These are phyloP conservation scores for Lordiphosa mommai DNA, from an alignment of 1,140 invertebrate genomes.

Conservation along the genomic window DNA sequence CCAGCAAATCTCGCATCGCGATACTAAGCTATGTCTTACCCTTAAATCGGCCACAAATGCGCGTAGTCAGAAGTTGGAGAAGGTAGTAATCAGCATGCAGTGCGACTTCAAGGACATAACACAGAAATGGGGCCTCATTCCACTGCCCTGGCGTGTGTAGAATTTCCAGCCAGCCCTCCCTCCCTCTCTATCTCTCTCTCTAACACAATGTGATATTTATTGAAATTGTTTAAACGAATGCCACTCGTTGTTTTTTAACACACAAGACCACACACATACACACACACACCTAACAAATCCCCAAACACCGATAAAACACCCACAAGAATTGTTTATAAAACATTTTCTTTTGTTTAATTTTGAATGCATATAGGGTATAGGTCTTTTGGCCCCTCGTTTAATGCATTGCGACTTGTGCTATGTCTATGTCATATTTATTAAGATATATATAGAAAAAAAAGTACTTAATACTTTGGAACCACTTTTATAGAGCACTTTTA, in stretches of 20 bases:
- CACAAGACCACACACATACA: slow-evolving; percentile 14
- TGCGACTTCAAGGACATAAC: slow-evolving; percentile 71
- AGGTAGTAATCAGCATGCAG: slow-evolving; percentile 65
- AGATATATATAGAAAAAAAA: slow-evolving; percentile 36
- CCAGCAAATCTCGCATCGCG: slow-evolving; percentile 70
- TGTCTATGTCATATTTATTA: slow-evolving; percentile 70
- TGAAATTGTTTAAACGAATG: slow-evolving; percentile 59
- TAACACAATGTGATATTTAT: slow-evolving; percentile 75
- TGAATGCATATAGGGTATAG: slow-evolving; percentile 24
- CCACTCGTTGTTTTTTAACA: slow-evolving; percentile 38
- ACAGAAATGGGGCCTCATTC: slow-evolving; percentile 77
- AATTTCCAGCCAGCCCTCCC: slow-evolving; percentile 7
- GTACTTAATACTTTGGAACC: slow-evolving; percentile 44
- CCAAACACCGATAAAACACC: slow-evolving; percentile 50
- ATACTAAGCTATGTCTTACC: slow-evolving; percentile 66
- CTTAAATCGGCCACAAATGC: slow-evolving; percentile 60
- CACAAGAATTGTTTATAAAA: slow-evolving; percentile 67
- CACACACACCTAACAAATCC: neutral
- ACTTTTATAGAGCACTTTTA: slow-evolving; percentile 36
- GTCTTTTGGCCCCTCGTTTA: slow-evolving; percentile 20
- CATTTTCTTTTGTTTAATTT: slow-evolving; percentile 14
- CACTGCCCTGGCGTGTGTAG: slow-evolving; percentile 75
- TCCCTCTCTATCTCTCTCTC: slow-evolving; percentile 43
- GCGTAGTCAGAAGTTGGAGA: slow-evolving; percentile 51
- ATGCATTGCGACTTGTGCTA: slow-evolving; percentile 53